Evolutionary conservation across 2,797 vertebrate genomes (phyloP).

Genomic region (Hipposideros larvatus): DNA sequence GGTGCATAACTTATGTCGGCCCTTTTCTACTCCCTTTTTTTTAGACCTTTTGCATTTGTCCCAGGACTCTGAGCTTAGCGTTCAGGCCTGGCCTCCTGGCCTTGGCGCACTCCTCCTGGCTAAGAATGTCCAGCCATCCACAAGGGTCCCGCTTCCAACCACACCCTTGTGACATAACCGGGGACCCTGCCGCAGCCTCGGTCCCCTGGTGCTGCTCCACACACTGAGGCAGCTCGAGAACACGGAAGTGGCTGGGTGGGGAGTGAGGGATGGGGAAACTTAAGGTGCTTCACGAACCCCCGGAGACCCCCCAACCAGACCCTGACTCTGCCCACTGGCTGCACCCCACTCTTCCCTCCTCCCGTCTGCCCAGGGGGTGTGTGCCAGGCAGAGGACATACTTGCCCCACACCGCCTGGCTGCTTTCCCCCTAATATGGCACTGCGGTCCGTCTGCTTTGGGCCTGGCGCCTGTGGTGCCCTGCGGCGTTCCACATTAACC

Average conservation of each 20-base stretch:
- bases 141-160: neutral
- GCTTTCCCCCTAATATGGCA: neutral
- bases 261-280: neutral
- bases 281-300: neutral
- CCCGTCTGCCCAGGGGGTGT: neutral
- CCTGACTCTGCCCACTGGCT: neutral
- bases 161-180: neutral
- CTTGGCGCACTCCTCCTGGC: neutral
- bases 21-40: neutral
- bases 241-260: accelerated
- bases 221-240: accelerated
- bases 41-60: neutral
- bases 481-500: accelerated
- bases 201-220: neutral
- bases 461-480: neutral
- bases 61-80: neutral
- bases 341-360: neutral
- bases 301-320: neutral
- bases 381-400: neutral
- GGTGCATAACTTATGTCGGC: neutral
- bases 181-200: neutral
- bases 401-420: accelerated
- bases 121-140: neutral
- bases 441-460: accelerated
- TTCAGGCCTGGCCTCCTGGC: neutral